phyloP scores from a whole-genome alignment of 2,113 vertebrate genomes.

The Elephantulus edwardii region DNA sequence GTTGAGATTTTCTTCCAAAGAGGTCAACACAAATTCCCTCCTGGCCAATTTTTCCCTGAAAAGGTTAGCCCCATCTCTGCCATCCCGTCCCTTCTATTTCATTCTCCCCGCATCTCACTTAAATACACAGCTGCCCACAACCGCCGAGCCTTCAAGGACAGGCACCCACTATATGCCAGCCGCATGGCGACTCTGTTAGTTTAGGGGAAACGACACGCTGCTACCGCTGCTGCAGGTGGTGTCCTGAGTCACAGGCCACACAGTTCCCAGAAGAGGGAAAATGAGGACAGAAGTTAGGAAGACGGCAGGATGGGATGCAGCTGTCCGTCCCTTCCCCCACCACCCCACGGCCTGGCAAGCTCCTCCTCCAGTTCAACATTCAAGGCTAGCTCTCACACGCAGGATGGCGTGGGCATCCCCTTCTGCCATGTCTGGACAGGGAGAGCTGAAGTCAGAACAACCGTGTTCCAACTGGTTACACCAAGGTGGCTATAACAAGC shows the following conservation, averaged over 20 bases:
- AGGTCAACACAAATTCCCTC: not conserved
- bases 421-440: not conserved
- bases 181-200: fast-evolving
- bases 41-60: not conserved
- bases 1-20: not conserved
- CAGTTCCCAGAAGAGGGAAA: not conserved
- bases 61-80: not conserved
- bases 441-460: not conserved
- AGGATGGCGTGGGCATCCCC: fast-evolving
- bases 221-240: not conserved
- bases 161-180: not conserved
- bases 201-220: not conserved
- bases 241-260: not conserved
- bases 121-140: not conserved
- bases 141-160: constrained; percentile 25
- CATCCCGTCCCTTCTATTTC: not conserved
- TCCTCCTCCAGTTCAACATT: too few relatives aligned
- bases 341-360: not conserved
- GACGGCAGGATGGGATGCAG: not conserved
- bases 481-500: fast-evolving
- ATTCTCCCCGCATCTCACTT: not conserved
- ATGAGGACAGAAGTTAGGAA: not conserved
- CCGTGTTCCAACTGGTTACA: not conserved
- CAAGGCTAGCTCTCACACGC: too few relatives aligned
- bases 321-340: not conserved